Conservation (phyloP, 2,888 invertebrate genomes). For the Zaprionus obscuricornis region DNA sequence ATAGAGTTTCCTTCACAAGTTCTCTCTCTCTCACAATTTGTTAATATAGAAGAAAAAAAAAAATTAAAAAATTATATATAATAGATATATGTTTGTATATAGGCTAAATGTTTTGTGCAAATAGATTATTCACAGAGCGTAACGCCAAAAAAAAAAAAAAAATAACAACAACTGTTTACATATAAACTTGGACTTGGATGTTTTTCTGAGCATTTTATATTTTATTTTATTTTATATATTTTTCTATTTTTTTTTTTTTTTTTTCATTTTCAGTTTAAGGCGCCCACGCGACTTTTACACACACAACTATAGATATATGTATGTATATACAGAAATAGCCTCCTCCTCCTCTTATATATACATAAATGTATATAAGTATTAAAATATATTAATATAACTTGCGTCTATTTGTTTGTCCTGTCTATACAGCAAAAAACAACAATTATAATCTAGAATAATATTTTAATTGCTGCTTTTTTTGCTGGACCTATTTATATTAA, state of each 20-base stretch:
- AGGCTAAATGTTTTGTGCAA: slow-evolving; percentile 63
- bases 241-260: too few species aligned
- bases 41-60: slow-evolving; percentile 2
- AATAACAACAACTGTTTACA: slow-evolving; percentile 46
- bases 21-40: slow-evolving; percentile 33
- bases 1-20: slow-evolving; percentile 13
- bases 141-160: slow-evolving; percentile 36
- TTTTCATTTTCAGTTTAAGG: too few species aligned
- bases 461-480: slow-evolving; percentile 65
- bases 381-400: slow-evolving; percentile 21
- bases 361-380: slow-evolving; percentile 7
- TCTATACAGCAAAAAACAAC: slow-evolving; percentile 37
- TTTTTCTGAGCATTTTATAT: slow-evolving; percentile 50
- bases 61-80: slow-evolving; percentile 32
- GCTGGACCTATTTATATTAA: slow-evolving; percentile 55
- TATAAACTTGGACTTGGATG: slow-evolving; percentile 77
- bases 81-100: slow-evolving; percentile 1
- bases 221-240: too few species aligned
- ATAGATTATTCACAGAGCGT: slow-evolving; percentile 70
- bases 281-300: slow-evolving; percentile 65
- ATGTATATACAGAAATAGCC: slow-evolving; percentile 12
- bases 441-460: slow-evolving; percentile 38
- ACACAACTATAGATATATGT: slow-evolving; percentile 4
- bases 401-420: slow-evolving; percentile 57
- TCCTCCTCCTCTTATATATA: slow-evolving; percentile 12